Percentiles rank a stretch among this genome's conserved stretches.
Evolutionary conservation across 2,888 invertebrate genomes (phyloP).

Genomic region (Bruchidius siliquastri): DNA sequence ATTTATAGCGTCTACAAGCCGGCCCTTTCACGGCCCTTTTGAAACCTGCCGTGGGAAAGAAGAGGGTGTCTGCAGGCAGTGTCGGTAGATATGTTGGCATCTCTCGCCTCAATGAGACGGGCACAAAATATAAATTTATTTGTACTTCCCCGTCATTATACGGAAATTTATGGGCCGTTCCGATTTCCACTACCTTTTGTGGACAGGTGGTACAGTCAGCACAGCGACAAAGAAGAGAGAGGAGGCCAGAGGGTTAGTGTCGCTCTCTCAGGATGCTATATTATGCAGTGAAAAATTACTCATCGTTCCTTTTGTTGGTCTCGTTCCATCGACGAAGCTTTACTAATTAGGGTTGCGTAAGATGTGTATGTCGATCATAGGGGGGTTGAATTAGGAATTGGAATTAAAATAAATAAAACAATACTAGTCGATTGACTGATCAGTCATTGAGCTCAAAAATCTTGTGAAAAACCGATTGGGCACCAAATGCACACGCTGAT

Average conservation of each 20-base stretch:
- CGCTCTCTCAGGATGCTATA: neutral
- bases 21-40: neutral
- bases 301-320: neutral
- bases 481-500: too few relatives aligned
- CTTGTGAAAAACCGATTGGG: too few relatives aligned
- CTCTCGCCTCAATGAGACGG: neutral
- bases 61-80: neutral
- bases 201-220: neutral
- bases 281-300: neutral
- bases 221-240: neutral
- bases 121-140: too few relatives aligned
- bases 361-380: neutral
- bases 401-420: too few relatives aligned
- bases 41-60: neutral
- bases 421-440: too few relatives aligned
- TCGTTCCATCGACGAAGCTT: neutral
- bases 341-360: neutral
- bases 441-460: too few relatives aligned
- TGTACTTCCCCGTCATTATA: neutral
- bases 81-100: neutral
- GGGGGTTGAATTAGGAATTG: too few relatives aligned
- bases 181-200: neutral
- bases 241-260: neutral
- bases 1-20: neutral
- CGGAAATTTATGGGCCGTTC: neutral